Conservation (phyloP, 2,888 invertebrate species). For the Chelonus formosanus region DNA sequence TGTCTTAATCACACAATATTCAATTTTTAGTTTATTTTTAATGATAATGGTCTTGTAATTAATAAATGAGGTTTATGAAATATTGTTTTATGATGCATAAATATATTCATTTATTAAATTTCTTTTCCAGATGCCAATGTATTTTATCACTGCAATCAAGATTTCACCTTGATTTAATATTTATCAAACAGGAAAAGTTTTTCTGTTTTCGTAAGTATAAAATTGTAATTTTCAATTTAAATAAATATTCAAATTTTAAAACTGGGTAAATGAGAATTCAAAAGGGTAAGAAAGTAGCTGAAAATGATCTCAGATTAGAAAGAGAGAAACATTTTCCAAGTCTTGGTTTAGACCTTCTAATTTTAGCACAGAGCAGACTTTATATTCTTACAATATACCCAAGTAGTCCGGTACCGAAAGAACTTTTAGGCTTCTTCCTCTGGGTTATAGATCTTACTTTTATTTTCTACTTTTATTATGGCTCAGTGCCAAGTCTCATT, state of each 20-base stretch:
- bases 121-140: conserved; percentile 36
- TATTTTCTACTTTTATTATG: conserved; percentile 54
- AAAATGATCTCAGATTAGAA: conserved; percentile 28
- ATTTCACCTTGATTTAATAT: conserved; percentile 34
- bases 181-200: too few relatives aligned
- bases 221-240: conserved; percentile 9
- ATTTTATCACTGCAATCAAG: conserved; percentile 24
- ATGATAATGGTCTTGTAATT: too few relatives aligned
- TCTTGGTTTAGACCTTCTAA: conserved; percentile 65
- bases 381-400: conserved; percentile 54
- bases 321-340: conserved; percentile 62
- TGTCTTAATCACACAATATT: too few relatives aligned
- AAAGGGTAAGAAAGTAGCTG: conserved; percentile 17
- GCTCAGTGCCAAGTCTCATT: conserved; percentile 54
- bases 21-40: too few relatives aligned
- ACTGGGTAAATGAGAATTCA: neutral
- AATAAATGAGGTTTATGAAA: too few relatives aligned
- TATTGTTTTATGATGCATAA: too few relatives aligned
- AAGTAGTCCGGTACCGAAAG: conserved; percentile 55
- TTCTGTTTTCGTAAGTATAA: neutral
- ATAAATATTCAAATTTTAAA: conserved; percentile 8
- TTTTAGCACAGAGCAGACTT: conserved; percentile 57
- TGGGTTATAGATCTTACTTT: conserved; percentile 52
- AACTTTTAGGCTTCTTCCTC: conserved; percentile 48
- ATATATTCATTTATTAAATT: conserved; percentile 19